These are phyloP conservation scores for Fukomys damarensis DNA, from an alignment of 2,113 vertebrate genomes.

Conservation along the genomic window DNA sequence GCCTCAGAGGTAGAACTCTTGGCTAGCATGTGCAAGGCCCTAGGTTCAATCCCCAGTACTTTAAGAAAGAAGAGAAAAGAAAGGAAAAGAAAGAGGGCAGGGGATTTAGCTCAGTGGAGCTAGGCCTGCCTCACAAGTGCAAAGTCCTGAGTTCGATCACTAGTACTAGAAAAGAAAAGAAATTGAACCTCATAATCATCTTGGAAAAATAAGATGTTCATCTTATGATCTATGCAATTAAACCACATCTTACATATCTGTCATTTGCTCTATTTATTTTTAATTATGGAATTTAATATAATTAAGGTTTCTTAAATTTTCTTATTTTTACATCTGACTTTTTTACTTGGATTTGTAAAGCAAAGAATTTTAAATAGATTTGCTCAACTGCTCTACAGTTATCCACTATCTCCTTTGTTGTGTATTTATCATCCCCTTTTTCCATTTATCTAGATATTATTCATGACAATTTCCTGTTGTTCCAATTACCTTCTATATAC, in stretches of 20 bases:
- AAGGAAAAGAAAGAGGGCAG: neutral
- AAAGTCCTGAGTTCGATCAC: neutral
- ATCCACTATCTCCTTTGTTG: neutral
- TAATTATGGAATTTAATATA: neutral
- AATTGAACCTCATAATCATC: constrained; percentile 79
- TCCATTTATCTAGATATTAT: neutral
- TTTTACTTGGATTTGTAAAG: constrained; percentile 59
- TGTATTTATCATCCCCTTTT: neutral
- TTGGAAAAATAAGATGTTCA: constrained; percentile 71
- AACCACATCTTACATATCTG: constrained; percentile 30
- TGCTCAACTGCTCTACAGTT: neutral
- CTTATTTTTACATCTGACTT: constrained; percentile 16
- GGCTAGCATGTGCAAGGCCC: neutral
- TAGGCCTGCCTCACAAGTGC: neutral
- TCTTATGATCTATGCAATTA: constrained; percentile 66
- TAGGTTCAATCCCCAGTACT: neutral
- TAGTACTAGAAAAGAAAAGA: constrained; percentile 8
- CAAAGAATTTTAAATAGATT: constrained; percentile 24
- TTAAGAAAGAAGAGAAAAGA: neutral
- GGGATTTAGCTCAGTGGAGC: too few relatives aligned
- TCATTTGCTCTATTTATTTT: constrained; percentile 12
- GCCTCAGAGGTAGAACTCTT: neutral
- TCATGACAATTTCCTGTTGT: constrained; percentile 30
- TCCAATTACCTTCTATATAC: neutral
- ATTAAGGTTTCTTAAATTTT: constrained; percentile 41